A percentile compares a stretch with the other conserved stretches of the same genome.
phyloP scores from a whole-genome alignment of 2,113 vertebrate species.

The Tringa solitaria region DNA sequence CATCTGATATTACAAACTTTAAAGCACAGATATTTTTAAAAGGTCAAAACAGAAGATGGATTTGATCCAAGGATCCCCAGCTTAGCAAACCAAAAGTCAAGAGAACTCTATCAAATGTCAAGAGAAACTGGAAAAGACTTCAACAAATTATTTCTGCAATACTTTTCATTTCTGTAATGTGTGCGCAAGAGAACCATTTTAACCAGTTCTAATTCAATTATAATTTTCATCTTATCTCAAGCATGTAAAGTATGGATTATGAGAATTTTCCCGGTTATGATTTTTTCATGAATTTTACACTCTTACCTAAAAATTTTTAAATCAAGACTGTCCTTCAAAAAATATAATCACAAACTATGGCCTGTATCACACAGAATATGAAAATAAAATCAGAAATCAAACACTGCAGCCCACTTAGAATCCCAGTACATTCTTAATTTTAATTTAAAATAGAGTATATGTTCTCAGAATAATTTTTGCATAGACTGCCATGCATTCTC shows the following conservation, averaged over 20 bases:
- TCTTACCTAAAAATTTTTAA: neutral
- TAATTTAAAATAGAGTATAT: neutral
- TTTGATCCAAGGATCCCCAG: constrained; percentile 8
- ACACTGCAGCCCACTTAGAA: neutral
- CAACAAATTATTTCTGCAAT: neutral
- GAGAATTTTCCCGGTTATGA: neutral
- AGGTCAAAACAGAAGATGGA: neutral
- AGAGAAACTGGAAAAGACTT: constrained; percentile 9
- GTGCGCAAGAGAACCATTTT: neutral
- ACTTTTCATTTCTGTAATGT: neutral
- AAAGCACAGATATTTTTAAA: constrained; percentile 7
- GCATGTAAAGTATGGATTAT: neutral
- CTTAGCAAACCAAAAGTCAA: constrained; percentile 24
- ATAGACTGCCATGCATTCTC: neutral
- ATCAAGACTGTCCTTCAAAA: neutral
- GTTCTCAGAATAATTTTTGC: neutral
- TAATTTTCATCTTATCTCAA: neutral
- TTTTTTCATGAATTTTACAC: neutral
- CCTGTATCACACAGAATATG: neutral
- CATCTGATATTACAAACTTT: neutral
- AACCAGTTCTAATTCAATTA: neutral
- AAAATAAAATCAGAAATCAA: neutral
- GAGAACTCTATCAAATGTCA: constrained; percentile 41
- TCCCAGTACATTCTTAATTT: neutral
- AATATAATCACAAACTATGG: neutral